A percentile compares a stretch with the other conserved stretches of the same genome.
phyloP scores from a whole-genome alignment of 2,113 vertebrate genomes.

The Rhadina sibilatrix region DNA sequence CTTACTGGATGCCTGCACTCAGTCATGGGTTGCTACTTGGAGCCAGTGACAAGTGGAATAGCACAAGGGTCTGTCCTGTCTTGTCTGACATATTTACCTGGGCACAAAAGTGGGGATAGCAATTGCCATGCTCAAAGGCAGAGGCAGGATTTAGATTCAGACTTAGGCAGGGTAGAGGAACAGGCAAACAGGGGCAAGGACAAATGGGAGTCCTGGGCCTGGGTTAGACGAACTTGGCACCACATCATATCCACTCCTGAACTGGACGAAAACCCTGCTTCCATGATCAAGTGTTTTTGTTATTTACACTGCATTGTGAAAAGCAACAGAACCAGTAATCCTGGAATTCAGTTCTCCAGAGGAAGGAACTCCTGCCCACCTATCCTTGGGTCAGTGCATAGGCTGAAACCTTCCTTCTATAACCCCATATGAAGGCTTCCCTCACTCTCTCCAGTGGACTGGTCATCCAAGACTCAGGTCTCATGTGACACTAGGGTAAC shows the following conservation, averaged over 20 bases:
- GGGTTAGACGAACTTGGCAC: not conserved
- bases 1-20: not conserved
- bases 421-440: not conserved
- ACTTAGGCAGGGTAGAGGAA: not conserved
- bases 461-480: rapidly evolving
- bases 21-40: not conserved
- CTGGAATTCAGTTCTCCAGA: not conserved
- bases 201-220: not conserved
- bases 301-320: not conserved
- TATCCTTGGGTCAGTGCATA: not conserved
- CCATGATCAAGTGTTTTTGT: not conserved
- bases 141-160: not conserved
- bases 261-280: not conserved
- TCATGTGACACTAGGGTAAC: not conserved
- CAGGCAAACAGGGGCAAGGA: not conserved
- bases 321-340: not conserved
- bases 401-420: not conserved
- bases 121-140: rapidly evolving
- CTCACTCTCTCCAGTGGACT: not conserved
- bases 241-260: not conserved
- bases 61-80: not conserved
- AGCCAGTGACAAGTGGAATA: not conserved
- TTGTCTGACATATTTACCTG: not conserved
- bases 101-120: not conserved
- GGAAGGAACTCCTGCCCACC: not conserved